phyloP scores from a whole-genome alignment of 1,140 invertebrate genomes.

The Planococcus citri region DNA sequence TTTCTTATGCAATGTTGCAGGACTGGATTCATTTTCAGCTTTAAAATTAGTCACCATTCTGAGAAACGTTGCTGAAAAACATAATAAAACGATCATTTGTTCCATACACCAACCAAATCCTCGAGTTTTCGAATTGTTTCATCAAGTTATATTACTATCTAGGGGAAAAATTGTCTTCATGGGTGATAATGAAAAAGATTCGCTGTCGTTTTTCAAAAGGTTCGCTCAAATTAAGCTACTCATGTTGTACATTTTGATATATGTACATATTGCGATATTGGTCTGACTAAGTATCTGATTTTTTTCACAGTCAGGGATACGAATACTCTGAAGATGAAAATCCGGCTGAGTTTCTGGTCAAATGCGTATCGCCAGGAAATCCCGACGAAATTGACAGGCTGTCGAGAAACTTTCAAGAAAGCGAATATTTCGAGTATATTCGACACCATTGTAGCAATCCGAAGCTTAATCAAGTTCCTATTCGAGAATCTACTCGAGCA shows the following conservation, averaged over 20 bases:
- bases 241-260: too few species aligned
- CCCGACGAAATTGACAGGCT: too few species aligned
- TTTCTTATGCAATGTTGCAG: slow-evolving; percentile 31
- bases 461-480: too few species aligned
- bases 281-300: too few species aligned
- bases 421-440: too few species aligned
- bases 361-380: slow-evolving; percentile 60
- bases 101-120: slow-evolving; percentile 95
- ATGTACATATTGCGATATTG: too few species aligned
- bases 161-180: slow-evolving; percentile 82
- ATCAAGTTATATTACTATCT: slow-evolving; percentile 70
- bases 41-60: slow-evolving; percentile 68
- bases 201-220: slow-evolving; percentile 66
- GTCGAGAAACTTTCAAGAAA: too few species aligned
- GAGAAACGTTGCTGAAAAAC: slow-evolving; percentile 43
- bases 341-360: slow-evolving; percentile 84
- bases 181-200: slow-evolving; percentile 51
- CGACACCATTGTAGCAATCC: too few species aligned
- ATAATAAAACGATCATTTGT: slow-evolving; percentile 76
- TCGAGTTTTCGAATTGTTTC: slow-evolving; percentile 77
- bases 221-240: slow-evolving; percentile 34
- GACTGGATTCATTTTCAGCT: slow-evolving; percentile 85
- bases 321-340: slow-evolving; percentile 72
- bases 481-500: too few species aligned
- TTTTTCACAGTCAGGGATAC: slow-evolving; percentile 54